Percentiles rank a stretch among this genome's conserved stretches.
Evolutionary conservation across 2,113 vertebrate species (phyloP).

Genomic region (Solenodon paradoxus): DNA sequence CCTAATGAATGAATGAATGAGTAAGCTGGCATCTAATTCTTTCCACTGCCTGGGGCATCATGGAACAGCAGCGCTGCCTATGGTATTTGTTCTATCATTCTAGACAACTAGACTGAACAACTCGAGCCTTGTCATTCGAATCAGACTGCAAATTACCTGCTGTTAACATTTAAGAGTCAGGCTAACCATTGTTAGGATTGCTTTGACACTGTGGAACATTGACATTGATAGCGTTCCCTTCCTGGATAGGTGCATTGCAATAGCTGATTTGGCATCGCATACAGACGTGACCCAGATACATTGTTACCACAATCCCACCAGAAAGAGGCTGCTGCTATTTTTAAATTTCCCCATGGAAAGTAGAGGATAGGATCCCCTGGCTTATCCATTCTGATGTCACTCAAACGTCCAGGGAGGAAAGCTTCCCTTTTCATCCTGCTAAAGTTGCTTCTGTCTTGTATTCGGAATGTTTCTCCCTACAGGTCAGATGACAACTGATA

Average conservation of each 20-base stretch:
- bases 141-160: not conserved
- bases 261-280: not conserved
- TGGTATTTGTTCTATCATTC: not conserved
- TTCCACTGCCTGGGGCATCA: not conserved
- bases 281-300: conserved; percentile 43
- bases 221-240: not conserved
- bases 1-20: conserved; percentile 52
- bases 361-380: conserved; percentile 45
- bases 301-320: not conserved
- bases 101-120: not conserved
- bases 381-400: conserved; percentile 69
- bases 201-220: not conserved
- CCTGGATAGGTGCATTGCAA: not conserved
- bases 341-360: conserved; percentile 60
- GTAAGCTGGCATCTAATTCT: not conserved
- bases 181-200: not conserved
- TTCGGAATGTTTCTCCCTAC: conserved; percentile 39
- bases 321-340: conserved; percentile 59
- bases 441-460: not conserved
- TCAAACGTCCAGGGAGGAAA: conserved; percentile 46
- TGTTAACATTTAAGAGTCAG: not conserved
- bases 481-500: conserved; percentile 47
- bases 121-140: not conserved
- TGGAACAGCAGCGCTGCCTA: not conserved
- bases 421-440: conserved; percentile 8